Conservation (phyloP, 1,140 invertebrate species). For the Diachasmimorpha longicaudata region DNA sequence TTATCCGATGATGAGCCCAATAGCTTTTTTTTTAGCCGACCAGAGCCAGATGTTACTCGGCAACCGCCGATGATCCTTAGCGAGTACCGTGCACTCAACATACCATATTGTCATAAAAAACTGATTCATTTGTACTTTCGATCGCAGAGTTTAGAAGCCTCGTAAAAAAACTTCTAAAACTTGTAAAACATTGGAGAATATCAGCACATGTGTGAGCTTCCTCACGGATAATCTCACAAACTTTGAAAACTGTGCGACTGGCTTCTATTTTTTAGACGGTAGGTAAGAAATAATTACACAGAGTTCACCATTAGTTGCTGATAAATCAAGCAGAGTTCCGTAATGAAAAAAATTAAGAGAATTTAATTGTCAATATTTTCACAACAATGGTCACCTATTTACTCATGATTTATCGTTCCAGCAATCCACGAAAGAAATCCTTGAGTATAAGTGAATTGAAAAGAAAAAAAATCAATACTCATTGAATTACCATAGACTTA, state of each 20-base stretch:
- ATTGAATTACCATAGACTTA: background rate
- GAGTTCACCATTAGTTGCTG: background rate
- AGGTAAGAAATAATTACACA: background rate
- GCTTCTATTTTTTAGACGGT: constrained; percentile 5
- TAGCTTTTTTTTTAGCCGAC: constrained; percentile 7
- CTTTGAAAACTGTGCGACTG: background rate
- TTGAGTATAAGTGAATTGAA: background rate
- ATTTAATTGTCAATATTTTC: background rate
- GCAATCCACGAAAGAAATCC: background rate
- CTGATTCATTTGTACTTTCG: background rate
- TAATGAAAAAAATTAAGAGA: background rate
- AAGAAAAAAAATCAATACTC: background rate
- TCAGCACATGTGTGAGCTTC: background rate
- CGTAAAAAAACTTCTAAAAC: background rate
- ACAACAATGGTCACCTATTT: background rate
- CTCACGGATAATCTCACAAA: background rate
- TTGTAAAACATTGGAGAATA: background rate
- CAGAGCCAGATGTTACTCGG: background rate
- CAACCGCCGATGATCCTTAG: background rate
- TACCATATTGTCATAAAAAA: background rate
- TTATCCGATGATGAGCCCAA: background rate
- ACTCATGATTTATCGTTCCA: background rate
- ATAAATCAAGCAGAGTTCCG: background rate
- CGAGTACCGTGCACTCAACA: background rate
- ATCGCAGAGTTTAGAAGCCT: background rate